Base-by-base conservation (phyloP, 2,888 invertebrate species). In the Lumbricus terrestris region DNA sequence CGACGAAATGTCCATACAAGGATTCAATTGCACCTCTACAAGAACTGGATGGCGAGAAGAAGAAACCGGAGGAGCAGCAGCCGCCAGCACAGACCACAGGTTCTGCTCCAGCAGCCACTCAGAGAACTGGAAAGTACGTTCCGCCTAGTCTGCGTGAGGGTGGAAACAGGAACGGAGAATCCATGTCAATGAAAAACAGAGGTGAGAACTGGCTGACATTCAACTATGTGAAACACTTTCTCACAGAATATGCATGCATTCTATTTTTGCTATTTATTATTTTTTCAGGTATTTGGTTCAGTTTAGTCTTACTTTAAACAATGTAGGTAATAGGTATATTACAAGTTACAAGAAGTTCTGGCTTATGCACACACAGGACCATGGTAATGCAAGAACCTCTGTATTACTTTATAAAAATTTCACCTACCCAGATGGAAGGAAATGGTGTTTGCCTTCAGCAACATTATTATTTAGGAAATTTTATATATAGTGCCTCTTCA, bases 1-100 rank as follows among this genome's bases (percentile, higher is more conserved):
- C 99, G 69, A 97, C 98, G 83, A 97, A 97, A 94, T 99, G 99
- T 96, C 99, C 99, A 0, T 99, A 98, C 96, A 99, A 98, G 95
- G 98, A 98, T 93, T 97, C 97, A 0, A 96, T 96, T 33, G 95
- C 95, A 33, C 95, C 95, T 6, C 93, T 95, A 23, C 94, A 95
- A 92, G 94, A 91, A 29, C 82, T 90, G 33, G 82, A 54, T 38
- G 89, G 47, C 13, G 89, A 42, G 16, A 89, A 90, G 20, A 82
- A 88, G 90, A 90, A 91, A n/a, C 42, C 88, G 29, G 91, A 90
- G 20, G 91, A 85, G n/a, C 47, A 35, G 16, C 91, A 92, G 29
- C 92, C 93, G n/a, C 37, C 90, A 37, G 69, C 88, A n/a, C 23
- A 88, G 35, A 90, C 93, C 42, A 92, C 93, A 33, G 91, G 93